phyloP scores from a whole-genome alignment of 1,140 invertebrate species.

The Bombus haemorrhoidalis region DNA sequence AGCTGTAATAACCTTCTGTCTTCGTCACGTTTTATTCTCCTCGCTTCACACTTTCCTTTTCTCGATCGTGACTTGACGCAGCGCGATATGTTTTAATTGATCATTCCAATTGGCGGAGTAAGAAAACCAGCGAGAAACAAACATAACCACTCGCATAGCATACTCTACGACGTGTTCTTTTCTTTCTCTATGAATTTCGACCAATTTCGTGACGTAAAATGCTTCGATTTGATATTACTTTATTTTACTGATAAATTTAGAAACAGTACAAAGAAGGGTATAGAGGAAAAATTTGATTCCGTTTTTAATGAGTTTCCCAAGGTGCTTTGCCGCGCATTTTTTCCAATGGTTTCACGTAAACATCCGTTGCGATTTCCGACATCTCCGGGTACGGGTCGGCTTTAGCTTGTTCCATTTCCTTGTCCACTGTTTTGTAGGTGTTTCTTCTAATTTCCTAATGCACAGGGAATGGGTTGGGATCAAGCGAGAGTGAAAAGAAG shows the following conservation, averaged over 20 bases:
- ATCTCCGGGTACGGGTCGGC: slow-evolving; percentile 52
- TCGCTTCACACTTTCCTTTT: neutral
- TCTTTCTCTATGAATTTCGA: too few relatives aligned
- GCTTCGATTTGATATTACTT: neutral
- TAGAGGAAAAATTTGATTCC: neutral
- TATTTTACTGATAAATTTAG: neutral
- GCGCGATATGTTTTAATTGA: slow-evolving; percentile 47
- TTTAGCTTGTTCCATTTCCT: slow-evolving; percentile 55
- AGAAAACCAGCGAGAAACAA: slow-evolving; percentile 30
- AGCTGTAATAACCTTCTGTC: neutral
- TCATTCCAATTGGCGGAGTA: slow-evolving; percentile 48
- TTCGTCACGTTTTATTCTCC: slow-evolving; percentile 23
- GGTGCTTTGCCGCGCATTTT: slow-evolving; percentile 56
- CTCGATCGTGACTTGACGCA: slow-evolving; percentile 1
- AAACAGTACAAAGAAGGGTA: neutral
- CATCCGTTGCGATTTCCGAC: slow-evolving; percentile 31
- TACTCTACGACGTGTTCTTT: neutral
- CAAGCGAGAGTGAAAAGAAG: neutral
- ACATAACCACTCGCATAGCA: slow-evolving; percentile 29
- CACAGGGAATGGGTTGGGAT: neutral
- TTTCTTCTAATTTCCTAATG: slow-evolving; percentile 35
- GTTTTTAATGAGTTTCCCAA: slow-evolving; percentile 49
- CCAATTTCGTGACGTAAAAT: neutral
- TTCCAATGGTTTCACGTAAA: slow-evolving; percentile 60
- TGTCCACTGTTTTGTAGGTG: slow-evolving; percentile 57